Percentiles rank a stretch among this genome's conserved stretches.
These are phyloP conservation scores for Trilocha varians DNA, from an alignment of 2,888 invertebrate species.

Conservation along the genomic window DNA sequence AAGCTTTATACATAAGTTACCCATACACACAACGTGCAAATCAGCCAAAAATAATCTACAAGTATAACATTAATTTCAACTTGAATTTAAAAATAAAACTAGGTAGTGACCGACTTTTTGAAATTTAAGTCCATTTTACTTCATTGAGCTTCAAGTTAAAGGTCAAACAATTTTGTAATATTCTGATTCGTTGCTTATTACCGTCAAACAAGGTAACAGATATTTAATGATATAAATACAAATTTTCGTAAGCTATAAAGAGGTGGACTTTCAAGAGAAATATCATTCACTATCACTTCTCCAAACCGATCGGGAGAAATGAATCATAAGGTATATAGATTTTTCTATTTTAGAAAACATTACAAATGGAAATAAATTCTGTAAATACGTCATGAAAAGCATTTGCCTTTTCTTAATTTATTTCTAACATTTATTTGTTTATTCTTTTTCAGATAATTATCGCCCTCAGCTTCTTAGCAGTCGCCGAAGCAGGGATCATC, in stretches of 20 bases:
- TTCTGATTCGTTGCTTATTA: constrained; percentile 19
- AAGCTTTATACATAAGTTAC: too few species aligned
- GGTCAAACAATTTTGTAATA: constrained; percentile 35
- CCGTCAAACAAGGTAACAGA: constrained; percentile 20
- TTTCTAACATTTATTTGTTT: background rate
- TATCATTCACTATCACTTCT: constrained; percentile 26
- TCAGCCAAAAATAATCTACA: too few species aligned
- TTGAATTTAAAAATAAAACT: too few species aligned
- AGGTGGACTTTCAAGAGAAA: constrained; percentile 20
- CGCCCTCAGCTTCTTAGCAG: constrained; percentile 19
- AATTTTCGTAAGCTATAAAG: constrained; percentile 30
- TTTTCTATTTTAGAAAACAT: background rate
- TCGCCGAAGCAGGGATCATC: constrained; percentile 22
- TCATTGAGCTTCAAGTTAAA: constrained; percentile 27
- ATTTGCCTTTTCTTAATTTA: too few species aligned
- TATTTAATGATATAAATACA: constrained; percentile 16
- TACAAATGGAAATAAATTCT: too few species aligned
- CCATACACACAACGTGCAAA: too few species aligned
- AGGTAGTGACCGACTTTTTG: too few species aligned
- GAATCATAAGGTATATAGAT: constrained; percentile 26
- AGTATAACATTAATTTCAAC: too few species aligned
- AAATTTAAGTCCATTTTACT: too few species aligned
- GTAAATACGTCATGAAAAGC: too few species aligned
- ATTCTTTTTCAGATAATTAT: constrained; percentile 26
- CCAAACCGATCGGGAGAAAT: constrained; percentile 21